Percentiles rank a stretch among this genome's conserved stretches.
Conservation (phyloP, 2,113 vertebrate genomes). For the Alces alces region DNA sequence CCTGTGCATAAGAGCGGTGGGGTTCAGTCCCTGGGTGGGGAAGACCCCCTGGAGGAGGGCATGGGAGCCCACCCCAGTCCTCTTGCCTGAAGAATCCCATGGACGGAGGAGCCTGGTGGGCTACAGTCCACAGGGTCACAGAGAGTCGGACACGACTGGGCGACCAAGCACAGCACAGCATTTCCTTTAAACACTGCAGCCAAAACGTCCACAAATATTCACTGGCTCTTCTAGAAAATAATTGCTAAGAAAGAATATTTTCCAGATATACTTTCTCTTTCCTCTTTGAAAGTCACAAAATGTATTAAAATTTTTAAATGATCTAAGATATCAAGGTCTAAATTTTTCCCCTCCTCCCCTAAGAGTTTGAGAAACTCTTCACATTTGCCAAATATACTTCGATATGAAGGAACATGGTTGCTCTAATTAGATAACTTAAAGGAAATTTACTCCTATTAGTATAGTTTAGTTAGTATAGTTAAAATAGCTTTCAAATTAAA, state of each 20-base stretch:
- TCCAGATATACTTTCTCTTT: background rate
- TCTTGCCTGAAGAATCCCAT: background rate
- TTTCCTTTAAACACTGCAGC: background rate
- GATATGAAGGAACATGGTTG: background rate
- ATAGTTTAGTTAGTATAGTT: background rate
- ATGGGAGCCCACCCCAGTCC: background rate
- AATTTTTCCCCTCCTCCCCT: background rate
- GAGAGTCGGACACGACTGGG: background rate
- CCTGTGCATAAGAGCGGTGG: accelerated
- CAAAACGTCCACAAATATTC: background rate
- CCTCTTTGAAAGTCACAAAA: background rate
- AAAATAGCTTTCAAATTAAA: background rate
- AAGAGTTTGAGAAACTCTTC: background rate
- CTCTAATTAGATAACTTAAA: background rate
- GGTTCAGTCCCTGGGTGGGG: background rate
- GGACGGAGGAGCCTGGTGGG: background rate
- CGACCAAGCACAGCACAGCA: accelerated
- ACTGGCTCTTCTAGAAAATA: background rate
- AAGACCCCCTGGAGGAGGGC: background rate
- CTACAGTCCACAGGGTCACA: background rate
- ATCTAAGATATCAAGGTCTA: background rate
- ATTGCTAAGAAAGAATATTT: background rate
- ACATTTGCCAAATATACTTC: background rate
- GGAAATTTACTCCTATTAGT: background rate
- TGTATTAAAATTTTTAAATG: background rate